Evolutionary conservation across 2,888 invertebrate species (phyloP).

Genomic region (Amblyjoppa proteus): DNA sequence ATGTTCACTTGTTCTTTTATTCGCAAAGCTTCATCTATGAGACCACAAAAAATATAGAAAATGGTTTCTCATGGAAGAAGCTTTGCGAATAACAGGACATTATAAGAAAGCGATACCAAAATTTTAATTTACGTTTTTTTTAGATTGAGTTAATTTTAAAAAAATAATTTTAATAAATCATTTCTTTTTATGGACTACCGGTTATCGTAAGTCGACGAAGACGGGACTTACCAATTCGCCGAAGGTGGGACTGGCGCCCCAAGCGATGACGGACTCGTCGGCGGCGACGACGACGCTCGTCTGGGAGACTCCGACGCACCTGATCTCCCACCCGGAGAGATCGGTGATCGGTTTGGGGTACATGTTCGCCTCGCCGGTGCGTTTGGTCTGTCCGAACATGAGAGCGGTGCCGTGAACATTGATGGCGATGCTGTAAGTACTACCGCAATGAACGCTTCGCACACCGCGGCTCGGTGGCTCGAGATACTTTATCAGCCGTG

Average conservation of each 20-base stretch:
- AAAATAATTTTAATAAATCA: neutral
- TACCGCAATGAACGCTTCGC: slow-evolving; percentile 93
- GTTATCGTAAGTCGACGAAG: neutral
- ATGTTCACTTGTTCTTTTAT: no score
- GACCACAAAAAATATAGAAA: no score
- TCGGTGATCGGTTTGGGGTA: slow-evolving; percentile 98
- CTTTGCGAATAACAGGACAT: no score
- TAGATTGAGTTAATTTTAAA: neutral
- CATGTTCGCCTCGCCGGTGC: slow-evolving; percentile 98
- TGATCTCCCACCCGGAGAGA: slow-evolving; percentile 96
- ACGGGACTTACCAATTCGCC: slow-evolving; percentile 92
- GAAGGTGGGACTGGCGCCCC: slow-evolving; percentile 97
- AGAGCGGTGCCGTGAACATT: slow-evolving; percentile 86
- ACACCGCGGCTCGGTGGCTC: slow-evolving; percentile 94
- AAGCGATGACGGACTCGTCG: slow-evolving; percentile 95
- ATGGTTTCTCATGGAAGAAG: no score
- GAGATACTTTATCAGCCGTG: slow-evolving; percentile 93
- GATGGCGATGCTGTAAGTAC: slow-evolving; percentile 94
- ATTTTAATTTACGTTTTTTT: no score
- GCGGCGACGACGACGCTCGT: slow-evolving; percentile 95
- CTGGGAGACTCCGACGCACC: slow-evolving; percentile 92
- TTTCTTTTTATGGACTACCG: no score
- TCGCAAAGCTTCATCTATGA: no score
- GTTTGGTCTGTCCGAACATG: slow-evolving; percentile 96
- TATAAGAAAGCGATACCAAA: no score